A percentile compares a stretch with the other conserved stretches of the same genome.
Evolutionary conservation across 2,797 vertebrate species (phyloP).

Genomic region (Manis javanica): DNA sequence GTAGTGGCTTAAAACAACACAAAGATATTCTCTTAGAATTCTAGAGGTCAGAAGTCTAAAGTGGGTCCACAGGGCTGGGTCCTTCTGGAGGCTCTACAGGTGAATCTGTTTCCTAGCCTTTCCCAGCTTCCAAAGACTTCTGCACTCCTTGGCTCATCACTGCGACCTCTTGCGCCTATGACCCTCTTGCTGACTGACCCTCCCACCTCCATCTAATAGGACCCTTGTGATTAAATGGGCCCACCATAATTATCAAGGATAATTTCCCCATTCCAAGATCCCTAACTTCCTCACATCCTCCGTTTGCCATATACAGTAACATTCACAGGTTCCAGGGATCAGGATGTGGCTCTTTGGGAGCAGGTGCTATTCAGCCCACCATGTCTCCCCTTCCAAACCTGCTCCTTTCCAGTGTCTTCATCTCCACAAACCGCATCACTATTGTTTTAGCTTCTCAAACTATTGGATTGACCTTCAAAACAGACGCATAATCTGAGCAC

Average conservation of each 20-base stretch:
- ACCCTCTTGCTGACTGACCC: neutral
- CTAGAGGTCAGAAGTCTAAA: neutral
- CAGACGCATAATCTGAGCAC: neutral
- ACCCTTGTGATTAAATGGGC: neutral
- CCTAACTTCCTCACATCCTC: neutral
- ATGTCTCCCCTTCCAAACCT: neutral
- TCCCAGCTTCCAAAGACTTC: neutral
- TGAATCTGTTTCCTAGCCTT: neutral
- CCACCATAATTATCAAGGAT: neutral
- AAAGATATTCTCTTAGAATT: neutral
- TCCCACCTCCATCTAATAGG: neutral
- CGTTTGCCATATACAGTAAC: neutral
- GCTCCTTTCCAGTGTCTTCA: neutral
- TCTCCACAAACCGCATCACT: neutral
- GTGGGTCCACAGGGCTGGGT: too few relatives aligned
- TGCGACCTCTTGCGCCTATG: neutral
- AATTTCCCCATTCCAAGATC: neutral
- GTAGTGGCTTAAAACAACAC: neutral
- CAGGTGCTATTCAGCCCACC: neutral
- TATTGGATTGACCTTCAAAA: neutral
- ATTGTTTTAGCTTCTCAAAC: neutral
- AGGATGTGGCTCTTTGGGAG: neutral
- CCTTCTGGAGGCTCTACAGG: neutral
- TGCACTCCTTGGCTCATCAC: too few relatives aligned
- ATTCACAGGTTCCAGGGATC: neutral